Percentiles rank a stretch among this genome's conserved stretches.
Evolutionary conservation across 2,888 invertebrate species (phyloP).

Genomic region (Drosophila imparisetae): DNA sequence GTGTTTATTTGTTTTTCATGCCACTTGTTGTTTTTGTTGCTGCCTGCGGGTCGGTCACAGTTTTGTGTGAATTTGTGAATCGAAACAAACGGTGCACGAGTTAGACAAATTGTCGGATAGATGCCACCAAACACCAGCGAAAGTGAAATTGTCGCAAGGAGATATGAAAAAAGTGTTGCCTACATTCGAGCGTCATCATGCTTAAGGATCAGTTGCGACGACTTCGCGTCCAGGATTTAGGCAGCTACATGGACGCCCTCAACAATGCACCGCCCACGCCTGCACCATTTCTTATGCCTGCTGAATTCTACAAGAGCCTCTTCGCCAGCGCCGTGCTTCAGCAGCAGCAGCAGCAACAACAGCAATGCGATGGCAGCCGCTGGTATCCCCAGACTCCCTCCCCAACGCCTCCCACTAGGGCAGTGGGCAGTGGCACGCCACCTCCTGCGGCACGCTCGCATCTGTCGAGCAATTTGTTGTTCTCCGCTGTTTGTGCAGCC

Average conservation of each 20-base stretch:
- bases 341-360: conserved; percentile 84
- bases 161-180: conserved; percentile 52
- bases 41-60: conserved; percentile 20
- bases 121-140: conserved; percentile 28
- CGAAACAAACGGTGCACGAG: conserved; percentile 52
- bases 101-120: conserved; percentile 56
- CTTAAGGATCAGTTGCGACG: conserved; percentile 69
- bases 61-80: conserved; percentile 51
- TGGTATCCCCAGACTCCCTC: conserved; percentile 58
- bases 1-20: conserved; percentile 24
- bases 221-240: conserved; percentile 50
- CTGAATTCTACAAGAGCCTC: conserved; percentile 92
- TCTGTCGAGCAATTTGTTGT: conserved; percentile 86
- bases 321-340: conserved; percentile 89
- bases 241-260: conserved; percentile 54
- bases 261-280: conserved; percentile 39
- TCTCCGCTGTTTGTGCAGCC: conserved; percentile 82
- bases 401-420: conserved; percentile 37
- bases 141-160: conserved; percentile 62
- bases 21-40: conserved; percentile 24
- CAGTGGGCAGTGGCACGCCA: conserved; percentile 18
- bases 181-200: conserved; percentile 54
- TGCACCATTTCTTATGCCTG: conserved; percentile 87
- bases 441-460: conserved; percentile 47
- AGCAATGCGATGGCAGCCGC: conserved; percentile 44